Conservation (phyloP, 1,140 invertebrate genomes). For the Lethocerus indicus region DNA sequence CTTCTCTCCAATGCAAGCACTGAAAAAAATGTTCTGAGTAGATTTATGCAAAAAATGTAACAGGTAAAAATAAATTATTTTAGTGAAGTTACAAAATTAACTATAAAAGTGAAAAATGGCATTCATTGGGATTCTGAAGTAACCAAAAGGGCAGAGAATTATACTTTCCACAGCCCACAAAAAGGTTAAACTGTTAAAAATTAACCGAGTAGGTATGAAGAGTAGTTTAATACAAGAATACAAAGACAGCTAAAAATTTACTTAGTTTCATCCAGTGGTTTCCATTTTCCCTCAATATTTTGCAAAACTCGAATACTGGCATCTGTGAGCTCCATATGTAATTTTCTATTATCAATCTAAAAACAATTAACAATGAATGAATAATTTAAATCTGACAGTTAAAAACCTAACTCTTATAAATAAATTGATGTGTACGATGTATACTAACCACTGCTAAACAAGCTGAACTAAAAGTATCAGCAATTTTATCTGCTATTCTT, state of each 20-base stretch:
- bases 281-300: conserved; percentile 48
- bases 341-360: conserved; percentile 57
- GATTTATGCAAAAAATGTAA: too few relatives aligned
- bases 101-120: too few relatives aligned
- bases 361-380: conserved; percentile 19
- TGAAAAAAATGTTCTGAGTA: too few relatives aligned
- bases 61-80: too few relatives aligned
- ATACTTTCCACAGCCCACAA: too few relatives aligned
- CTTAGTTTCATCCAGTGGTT: conserved; percentile 24
- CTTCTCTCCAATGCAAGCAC: conserved; percentile 26
- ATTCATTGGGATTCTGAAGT: too few relatives aligned
- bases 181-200: too few relatives aligned
- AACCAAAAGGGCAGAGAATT: too few relatives aligned
- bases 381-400: background rate
- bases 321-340: conserved; percentile 42
- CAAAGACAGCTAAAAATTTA: conserved; percentile 17
- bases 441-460: conserved; percentile 56
- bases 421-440: too few relatives aligned
- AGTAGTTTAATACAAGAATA: too few relatives aligned
- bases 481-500: conserved; percentile 75
- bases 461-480: conserved; percentile 53
- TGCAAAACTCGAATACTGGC: conserved; percentile 51
- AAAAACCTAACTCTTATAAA: conserved; percentile 11
- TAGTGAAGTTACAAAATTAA: too few relatives aligned
- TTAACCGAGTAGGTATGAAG: too few relatives aligned